A percentile compares a stretch with the other conserved stretches of the same genome.
phyloP scores from a whole-genome alignment of 1,140 invertebrate genomes.

The Caligus rogercresseyi region DNA sequence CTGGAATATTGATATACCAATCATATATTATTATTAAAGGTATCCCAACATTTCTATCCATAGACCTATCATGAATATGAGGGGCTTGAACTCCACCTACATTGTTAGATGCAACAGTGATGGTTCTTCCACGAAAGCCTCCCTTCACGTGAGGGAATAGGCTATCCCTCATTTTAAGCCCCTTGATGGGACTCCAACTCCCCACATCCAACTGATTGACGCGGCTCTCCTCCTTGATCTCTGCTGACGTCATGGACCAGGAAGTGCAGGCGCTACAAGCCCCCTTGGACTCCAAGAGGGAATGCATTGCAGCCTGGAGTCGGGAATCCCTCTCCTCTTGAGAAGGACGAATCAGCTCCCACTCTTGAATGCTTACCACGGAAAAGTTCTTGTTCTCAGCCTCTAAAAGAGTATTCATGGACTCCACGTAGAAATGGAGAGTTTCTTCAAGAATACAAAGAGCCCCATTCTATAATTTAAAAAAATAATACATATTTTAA shows the following conservation, averaged over 20 bases:
- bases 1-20: no score
- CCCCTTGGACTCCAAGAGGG: constrained; percentile 32
- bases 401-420: background rate
- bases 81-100: background rate
- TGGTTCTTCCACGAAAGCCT: constrained; percentile 50
- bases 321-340: background rate
- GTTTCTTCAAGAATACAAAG: background rate
- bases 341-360: constrained; percentile 1
- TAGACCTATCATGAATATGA: no score
- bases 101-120: constrained; percentile 27
- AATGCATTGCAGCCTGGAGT: background rate
- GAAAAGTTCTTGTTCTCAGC: constrained; percentile 1
- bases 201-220: constrained; percentile 42
- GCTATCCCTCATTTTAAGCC: constrained; percentile 43
- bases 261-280: constrained; percentile 42
- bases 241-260: constrained; percentile 44
- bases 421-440: background rate
- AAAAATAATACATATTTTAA: background rate
- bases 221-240: constrained; percentile 40
- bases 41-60: no score
- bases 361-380: constrained; percentile 1
- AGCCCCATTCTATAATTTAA: background rate
- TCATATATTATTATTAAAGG: no score
- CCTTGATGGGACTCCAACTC: constrained; percentile 48
- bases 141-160: constrained; percentile 58